Conservation (phyloP, 2,113 vertebrate species). For the Andinoacara biseriatus region DNA sequence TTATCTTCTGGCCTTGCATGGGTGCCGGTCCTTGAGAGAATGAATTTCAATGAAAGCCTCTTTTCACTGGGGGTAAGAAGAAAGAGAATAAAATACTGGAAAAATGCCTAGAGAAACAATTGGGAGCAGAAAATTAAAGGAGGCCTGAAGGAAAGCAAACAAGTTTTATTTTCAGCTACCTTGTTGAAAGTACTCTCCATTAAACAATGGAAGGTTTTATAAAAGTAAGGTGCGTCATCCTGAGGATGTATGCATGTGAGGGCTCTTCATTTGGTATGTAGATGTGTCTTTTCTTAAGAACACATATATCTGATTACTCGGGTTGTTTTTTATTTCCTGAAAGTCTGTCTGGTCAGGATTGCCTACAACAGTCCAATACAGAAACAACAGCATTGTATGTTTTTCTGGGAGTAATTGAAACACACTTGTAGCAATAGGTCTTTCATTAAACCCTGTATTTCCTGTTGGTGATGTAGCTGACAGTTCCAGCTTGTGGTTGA, state of each 20-base stretch:
- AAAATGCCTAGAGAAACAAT: conserved; percentile 59
- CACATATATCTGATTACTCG: conserved; percentile 52
- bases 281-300: conserved; percentile 23
- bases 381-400: neutral
- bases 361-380: conserved; percentile 25
- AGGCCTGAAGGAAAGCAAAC: conserved; percentile 46
- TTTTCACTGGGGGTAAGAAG: conserved; percentile 47
- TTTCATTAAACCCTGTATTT: conserved; percentile 22
- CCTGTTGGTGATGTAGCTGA: neutral
- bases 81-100: conserved; percentile 45
- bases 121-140: conserved; percentile 51
- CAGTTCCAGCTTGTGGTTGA: neutral
- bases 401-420: conserved; percentile 28
- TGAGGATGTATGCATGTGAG: conserved; percentile 18
- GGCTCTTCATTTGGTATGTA: conserved; percentile 64
- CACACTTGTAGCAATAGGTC: conserved; percentile 7
- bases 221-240: conserved; percentile 21
- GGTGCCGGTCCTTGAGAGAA: conserved; percentile 71
- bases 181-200: conserved; percentile 45
- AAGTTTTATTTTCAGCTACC: conserved; percentile 54
- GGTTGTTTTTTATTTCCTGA: conserved; percentile 11
- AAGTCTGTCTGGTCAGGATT: neutral
- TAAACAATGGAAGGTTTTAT: conserved; percentile 28
- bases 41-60: conserved; percentile 79
- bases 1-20: conserved; percentile 78